These are phyloP conservation scores for Theretra japonica DNA, from an alignment of 2,888 invertebrate species.

Conservation along the genomic window DNA sequence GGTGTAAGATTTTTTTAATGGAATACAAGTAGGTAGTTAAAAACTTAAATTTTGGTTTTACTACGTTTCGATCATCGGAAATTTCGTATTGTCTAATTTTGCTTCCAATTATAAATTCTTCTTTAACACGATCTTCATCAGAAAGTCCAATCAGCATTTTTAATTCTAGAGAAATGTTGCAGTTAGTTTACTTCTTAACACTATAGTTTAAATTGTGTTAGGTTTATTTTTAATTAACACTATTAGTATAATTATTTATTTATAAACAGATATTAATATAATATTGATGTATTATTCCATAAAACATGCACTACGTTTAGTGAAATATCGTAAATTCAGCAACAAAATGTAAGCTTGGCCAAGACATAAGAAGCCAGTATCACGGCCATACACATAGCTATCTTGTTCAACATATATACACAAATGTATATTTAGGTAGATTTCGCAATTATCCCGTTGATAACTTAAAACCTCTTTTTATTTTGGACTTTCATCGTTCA, in stretches of 20 bases:
- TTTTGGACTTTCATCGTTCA: not conserved
- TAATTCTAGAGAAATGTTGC: not conserved
- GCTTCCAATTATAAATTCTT: not conserved
- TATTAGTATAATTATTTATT: not conserved
- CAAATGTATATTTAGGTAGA: constrained; percentile 40
- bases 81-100: too few species aligned
- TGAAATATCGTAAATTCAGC: constrained; percentile 51
- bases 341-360: constrained; percentile 78
- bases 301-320: constrained; percentile 68
- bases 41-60: not conserved
- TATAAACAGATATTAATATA: not conserved
- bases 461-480: not conserved
- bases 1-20: not conserved
- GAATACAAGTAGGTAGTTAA: not conserved
- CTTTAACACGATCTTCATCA: not conserved
- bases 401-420: constrained; percentile 52
- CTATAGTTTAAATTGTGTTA: not conserved
- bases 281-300: not conserved
- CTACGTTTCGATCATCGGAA: not conserved
- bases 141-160: not conserved
- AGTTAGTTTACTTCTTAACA: not conserved
- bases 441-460: not conserved
- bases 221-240: not conserved
- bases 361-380: constrained; percentile 79
- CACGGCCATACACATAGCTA: constrained; percentile 72